Evolutionary conservation across 2,888 invertebrate genomes (phyloP).

Genomic region (Drosophila acutilabella): DNA sequence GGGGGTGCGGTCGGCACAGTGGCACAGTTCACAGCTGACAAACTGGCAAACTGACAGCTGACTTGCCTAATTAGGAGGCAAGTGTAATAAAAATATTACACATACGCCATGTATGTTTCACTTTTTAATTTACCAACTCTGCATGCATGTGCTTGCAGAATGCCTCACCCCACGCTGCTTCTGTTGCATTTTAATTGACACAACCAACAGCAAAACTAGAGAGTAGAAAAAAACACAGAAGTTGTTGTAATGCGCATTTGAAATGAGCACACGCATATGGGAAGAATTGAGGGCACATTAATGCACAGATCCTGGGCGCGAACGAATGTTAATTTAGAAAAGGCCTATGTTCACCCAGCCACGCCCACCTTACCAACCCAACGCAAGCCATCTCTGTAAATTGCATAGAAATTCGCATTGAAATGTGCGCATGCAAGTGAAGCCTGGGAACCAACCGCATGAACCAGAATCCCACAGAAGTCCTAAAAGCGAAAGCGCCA

Average conservation of each 20-base stretch:
- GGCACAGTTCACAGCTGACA: constrained; percentile 66
- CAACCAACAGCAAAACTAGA: constrained; percentile 56
- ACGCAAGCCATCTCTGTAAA: background rate
- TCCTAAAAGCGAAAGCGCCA: constrained; percentile 52
- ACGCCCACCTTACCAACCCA: background rate
- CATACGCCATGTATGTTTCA: constrained; percentile 74
- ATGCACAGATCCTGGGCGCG: constrained; percentile 63
- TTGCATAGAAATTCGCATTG: constrained; percentile 66
- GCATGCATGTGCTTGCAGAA: constrained; percentile 9
- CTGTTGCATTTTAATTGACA: constrained; percentile 77
- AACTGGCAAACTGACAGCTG: constrained; percentile 55
- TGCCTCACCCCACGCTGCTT: constrained; percentile 32
- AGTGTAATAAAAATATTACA: constrained; percentile 81
- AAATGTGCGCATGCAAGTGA: constrained; percentile 70
- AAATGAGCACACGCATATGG: constrained; percentile 79
- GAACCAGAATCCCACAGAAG: constrained; percentile 48
- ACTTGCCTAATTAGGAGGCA: constrained; percentile 76
- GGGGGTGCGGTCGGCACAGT: constrained; percentile 23
- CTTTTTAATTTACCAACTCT: constrained; percentile 70
- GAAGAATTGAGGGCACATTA: constrained; percentile 77
- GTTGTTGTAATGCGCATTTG: constrained; percentile 77
- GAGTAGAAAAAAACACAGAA: constrained; percentile 9
- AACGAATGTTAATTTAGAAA: constrained; percentile 74
- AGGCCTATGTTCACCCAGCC: constrained; percentile 14
- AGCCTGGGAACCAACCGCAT: constrained; percentile 51